Percentiles rank a stretch among this genome's conserved stretches.
Evolutionary conservation across 2,888 invertebrate species (phyloP).

Genomic region (Arge pagana): DNA sequence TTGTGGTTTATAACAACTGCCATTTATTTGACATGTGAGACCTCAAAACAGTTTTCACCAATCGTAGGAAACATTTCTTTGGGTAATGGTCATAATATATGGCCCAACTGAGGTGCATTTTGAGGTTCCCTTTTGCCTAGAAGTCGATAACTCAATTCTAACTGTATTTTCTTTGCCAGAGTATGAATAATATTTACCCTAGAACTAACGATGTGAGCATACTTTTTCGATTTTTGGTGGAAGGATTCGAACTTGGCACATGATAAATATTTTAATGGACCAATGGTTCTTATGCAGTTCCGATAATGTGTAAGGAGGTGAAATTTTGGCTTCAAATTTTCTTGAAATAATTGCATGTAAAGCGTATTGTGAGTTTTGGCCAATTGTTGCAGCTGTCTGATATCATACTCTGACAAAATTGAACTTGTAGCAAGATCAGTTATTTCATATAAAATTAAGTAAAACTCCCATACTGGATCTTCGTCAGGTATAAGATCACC

Average conservation of each 20-base stretch:
- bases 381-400: conserved; percentile 13
- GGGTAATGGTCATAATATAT: not conserved
- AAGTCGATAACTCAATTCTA: conserved; percentile 7
- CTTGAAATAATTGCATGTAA: conserved; percentile 16
- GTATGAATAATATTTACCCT: conserved; percentile 15
- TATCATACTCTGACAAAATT: conserved; percentile 10
- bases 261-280: conserved; percentile 17
- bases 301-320: conserved; percentile 22
- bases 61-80: not conserved
- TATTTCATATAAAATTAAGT: conserved; percentile 19
- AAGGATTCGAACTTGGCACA: conserved; percentile 23
- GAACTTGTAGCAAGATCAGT: conserved; percentile 15
- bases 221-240: conserved; percentile 20
- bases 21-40: not conserved
- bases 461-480: conserved; percentile 25
- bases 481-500: conserved; percentile 24
- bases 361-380: conserved; percentile 16
- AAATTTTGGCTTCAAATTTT: conserved; percentile 23
- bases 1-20: conserved; percentile 5
- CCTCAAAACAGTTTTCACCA: not conserved
- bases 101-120: not conserved
- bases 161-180: conserved; percentile 18
- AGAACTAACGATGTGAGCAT: conserved; percentile 15
- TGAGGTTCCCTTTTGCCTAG: not conserved
- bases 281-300: conserved; percentile 14